These are phyloP conservation scores for Harpegnathos saltator DNA, from an alignment of 1,140 invertebrate genomes.

Conservation along the genomic window DNA sequence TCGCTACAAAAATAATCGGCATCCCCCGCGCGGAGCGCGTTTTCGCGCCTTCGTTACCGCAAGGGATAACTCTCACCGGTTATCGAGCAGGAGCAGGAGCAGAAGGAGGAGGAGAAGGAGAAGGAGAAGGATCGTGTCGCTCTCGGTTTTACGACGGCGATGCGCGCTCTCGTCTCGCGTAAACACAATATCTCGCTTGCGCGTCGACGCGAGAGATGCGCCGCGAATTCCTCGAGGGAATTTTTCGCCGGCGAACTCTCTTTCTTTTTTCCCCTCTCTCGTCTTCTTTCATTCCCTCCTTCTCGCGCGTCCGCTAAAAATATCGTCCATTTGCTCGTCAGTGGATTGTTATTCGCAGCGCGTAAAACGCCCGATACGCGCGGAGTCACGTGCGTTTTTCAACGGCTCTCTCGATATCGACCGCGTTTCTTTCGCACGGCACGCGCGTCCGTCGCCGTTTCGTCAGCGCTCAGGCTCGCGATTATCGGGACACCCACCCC, in stretches of 20 bases:
- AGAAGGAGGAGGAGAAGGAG: too few relatives aligned
- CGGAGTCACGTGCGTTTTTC: slow-evolving; percentile 20
- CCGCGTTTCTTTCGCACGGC: not conserved
- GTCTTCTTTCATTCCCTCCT: too few relatives aligned
- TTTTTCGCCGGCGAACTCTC: not conserved
- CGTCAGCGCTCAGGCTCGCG: slow-evolving; percentile 24
- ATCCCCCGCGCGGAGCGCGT: not conserved
- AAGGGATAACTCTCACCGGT: not conserved
- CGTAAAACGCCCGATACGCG: not conserved
- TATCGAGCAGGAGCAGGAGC: too few relatives aligned
- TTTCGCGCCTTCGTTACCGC: slow-evolving; percentile 5
- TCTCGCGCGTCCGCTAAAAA: slow-evolving; percentile 24
- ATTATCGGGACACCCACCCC: slow-evolving; percentile 13
- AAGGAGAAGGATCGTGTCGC: not conserved
- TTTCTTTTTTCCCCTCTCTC: too few relatives aligned
- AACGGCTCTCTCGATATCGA: not conserved
- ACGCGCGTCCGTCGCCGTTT: slow-evolving; percentile 4
- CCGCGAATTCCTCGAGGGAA: not conserved
- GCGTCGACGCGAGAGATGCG: not conserved
- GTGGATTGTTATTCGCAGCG: not conserved
- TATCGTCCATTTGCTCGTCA: slow-evolving; percentile 14
- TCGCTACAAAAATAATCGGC: slow-evolving; percentile 54
- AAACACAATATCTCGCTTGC: not conserved
- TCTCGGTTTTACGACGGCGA: slow-evolving; percentile 5
- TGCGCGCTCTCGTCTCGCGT: not conserved